phyloP scores from a whole-genome alignment of 2,797 vertebrate genomes.

The Hybognathus amarus region DNA sequence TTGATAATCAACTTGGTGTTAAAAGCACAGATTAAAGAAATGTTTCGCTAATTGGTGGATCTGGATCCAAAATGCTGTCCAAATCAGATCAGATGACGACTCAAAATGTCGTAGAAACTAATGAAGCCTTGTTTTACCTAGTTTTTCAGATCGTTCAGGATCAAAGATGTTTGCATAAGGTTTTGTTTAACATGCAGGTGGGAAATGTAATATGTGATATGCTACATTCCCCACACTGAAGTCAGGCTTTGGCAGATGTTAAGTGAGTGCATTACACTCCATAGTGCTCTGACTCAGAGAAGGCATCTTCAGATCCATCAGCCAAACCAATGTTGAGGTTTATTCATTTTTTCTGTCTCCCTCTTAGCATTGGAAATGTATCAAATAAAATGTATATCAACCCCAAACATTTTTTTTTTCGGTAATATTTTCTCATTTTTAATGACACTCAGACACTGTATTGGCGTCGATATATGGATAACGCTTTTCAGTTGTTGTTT shows the following conservation, averaged over 20 bases:
- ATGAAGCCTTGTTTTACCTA: background rate
- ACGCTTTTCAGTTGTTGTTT: background rate
- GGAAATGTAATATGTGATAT: background rate
- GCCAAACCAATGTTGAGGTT: slow-evolving; percentile 16
- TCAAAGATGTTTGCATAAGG: slow-evolving; percentile 33
- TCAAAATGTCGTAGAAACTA: slow-evolving; percentile 1
- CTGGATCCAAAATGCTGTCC: background rate
- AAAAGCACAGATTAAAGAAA: background rate
- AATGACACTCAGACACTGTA: background rate
- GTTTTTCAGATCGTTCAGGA: background rate
- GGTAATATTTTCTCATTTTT: slow-evolving; percentile 17
- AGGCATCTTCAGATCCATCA: slow-evolving; percentile 19
- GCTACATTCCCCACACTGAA: slow-evolving; percentile 21
- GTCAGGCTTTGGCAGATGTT: background rate
- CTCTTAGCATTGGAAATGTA: background rate
- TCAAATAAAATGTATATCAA: background rate
- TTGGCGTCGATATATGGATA: background rate
- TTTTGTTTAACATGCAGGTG: slow-evolving; percentile 41
- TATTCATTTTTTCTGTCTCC: slow-evolving; percentile 12
- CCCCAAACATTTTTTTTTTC: background rate
- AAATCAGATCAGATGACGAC: background rate
- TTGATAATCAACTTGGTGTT: background rate
- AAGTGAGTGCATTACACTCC: background rate
- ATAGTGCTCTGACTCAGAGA: slow-evolving; percentile 4
- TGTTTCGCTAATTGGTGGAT: background rate